Percentiles rank a stretch among this genome's conserved stretches.
These are phyloP conservation scores for Meriones psammophilus DNA, from an alignment of 2,797 vertebrate genomes.

Conservation along the genomic window DNA sequence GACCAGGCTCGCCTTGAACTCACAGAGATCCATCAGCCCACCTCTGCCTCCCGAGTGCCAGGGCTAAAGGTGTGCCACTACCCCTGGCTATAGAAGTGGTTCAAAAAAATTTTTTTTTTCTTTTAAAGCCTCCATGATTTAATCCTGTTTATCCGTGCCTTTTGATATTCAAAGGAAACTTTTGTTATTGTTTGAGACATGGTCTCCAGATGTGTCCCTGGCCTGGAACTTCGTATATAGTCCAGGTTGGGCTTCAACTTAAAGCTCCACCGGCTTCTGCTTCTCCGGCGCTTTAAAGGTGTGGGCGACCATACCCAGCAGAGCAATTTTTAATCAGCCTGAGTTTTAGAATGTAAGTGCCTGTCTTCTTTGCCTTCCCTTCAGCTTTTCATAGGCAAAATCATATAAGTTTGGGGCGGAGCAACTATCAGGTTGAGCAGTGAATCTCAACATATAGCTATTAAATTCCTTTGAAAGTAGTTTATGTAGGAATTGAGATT, in stretches of 20 bases:
- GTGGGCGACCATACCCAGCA: neutral
- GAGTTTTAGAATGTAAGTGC: conserved; percentile 30
- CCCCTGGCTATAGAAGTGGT: no score
- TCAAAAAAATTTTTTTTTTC: neutral
- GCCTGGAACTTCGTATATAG: neutral
- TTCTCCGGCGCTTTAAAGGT: neutral
- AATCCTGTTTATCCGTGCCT: neutral
- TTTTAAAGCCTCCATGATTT: conserved; percentile 40
- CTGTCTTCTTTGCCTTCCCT: neutral
- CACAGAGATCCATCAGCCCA: no score
- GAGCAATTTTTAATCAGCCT: neutral
- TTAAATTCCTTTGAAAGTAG: conserved; percentile 52
- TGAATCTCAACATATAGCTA: neutral
- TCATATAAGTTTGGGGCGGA: conserved; percentile 10
- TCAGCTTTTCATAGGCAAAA: conserved; percentile 60
- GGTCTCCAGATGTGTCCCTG: neutral
- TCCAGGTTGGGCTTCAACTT: neutral
- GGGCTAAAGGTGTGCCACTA: no score
- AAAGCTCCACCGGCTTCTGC: neutral
- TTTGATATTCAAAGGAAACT: conserved; percentile 44
- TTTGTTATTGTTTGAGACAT: neutral
- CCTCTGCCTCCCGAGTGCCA: no score
- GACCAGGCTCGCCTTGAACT: no score
- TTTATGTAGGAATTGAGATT: conserved; percentile 55
- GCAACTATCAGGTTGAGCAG: neutral